Evolutionary conservation across 1,140 invertebrate species (phyloP).

Genomic region (Bombus confusus): DNA sequence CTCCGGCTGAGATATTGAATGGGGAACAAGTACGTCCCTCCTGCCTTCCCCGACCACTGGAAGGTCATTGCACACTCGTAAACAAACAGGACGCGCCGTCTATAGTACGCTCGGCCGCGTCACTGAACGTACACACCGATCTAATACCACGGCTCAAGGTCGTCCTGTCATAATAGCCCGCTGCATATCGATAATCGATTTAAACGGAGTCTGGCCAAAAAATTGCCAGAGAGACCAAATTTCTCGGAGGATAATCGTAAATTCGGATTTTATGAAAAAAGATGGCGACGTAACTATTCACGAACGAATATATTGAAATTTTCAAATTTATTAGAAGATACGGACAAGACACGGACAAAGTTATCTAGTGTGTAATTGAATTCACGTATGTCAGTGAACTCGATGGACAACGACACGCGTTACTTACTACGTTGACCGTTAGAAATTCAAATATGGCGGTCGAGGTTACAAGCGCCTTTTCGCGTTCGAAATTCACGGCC

Average conservation of each 20-base stretch:
- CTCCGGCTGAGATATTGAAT: conserved; percentile 66
- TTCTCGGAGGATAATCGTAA: too few species aligned
- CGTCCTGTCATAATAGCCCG: conserved; percentile 44
- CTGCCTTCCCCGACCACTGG: conserved; percentile 36
- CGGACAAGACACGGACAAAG: not conserved
- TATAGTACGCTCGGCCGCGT: conserved; percentile 52
- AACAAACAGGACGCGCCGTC: conserved; percentile 65
- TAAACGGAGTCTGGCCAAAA: conserved; percentile 1
- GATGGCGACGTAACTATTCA: not conserved
- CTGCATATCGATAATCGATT: conserved; percentile 50
- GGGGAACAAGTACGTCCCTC: conserved; percentile 55
- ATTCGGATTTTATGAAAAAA: not conserved
- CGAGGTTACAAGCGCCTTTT: conserved; percentile 30
- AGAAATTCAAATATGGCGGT: conserved; percentile 33
- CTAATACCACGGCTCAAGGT: conserved; percentile 59
- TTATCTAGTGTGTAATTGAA: not conserved
- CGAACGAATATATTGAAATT: not conserved
- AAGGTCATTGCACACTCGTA: conserved; percentile 69
- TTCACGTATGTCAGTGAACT: conserved; percentile 2
- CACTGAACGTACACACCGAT: conserved; percentile 61
- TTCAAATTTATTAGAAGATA: not conserved
- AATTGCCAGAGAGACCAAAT: not conserved
- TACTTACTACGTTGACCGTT: conserved; percentile 21
- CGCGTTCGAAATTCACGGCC: conserved; percentile 36
- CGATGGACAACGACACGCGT: not conserved